Evolutionary conservation across 2,888 invertebrate genomes (phyloP), one percentile per base, ranked within the genome.

Genomic region (Acrobasis repandana): DNA sequence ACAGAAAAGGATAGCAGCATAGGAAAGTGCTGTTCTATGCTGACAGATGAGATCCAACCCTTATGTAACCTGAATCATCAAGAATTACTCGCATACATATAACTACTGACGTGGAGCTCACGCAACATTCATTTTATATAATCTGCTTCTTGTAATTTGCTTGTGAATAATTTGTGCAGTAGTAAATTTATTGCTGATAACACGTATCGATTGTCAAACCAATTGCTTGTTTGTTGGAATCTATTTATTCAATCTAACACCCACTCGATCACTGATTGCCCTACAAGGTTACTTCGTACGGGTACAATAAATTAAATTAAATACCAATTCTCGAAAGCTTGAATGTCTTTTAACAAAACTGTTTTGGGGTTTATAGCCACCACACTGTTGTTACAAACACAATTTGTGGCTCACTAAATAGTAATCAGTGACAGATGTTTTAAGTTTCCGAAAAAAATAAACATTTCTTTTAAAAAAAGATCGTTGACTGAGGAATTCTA

Each of bases 341-440:
- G 74, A 71, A 71, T 68, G 64, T 66, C 67, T 64, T 66, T 64
- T 66, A 68, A 62, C 36, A 54, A 71, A 73, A 71, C 73, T 67
- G 70, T 79, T 76, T 73, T 69, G 61, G 67, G 69, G 78, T 84
- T 81, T 77, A 83, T 74, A 65, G 75, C 72, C 74, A 72, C 75
- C 76, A 73, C 72, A 73, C 16, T 38, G 58, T 38, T 70, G 68
- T 65, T 64, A 64, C 64, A 63, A 28, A 64, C 69, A 68, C 66
- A 71, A 74, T 74, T 73, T 68, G 71, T 72, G 68, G 72, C 73
- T 70, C 62, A 66, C 65, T 68, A 67, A 76, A 72, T 68, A 65
- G 63, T 64, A 67, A 71, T 72, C 65, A 63, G 54, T 66, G 75
- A 83, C 88, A 88, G 83, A 88, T 88, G 87, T 83, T 82, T 61